Base-by-base conservation (phyloP, 2,113 vertebrate species). In the Scomber colias region DNA sequence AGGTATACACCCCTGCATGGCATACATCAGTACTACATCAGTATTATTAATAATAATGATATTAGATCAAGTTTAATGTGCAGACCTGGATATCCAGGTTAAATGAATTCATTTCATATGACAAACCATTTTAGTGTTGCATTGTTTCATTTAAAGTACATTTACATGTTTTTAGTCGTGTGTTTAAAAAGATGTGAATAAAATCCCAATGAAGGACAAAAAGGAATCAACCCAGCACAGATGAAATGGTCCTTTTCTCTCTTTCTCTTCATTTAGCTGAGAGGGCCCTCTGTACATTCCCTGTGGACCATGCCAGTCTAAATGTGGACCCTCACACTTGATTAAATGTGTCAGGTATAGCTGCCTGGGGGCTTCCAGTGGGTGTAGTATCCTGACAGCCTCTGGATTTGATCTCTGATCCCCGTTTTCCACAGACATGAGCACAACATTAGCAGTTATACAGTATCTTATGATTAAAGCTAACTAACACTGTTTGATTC, bases 271-370 rank as follows among this genome's bases (percentile, higher is more conserved):
- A 82, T 87, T 87, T 89, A 81, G 68, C 86, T 71, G 78, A 66
- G 67, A 84, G 84, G 85, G 83, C 76, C 71, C 77, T 81, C 63
- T 53, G 35, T 79, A 49, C 55, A 17, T 51, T 83, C 87, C 89
- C 89, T 55, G 77, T 71, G 82, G 92, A 81, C 77, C 63, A 19
- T 61, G 81, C 70, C 86, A 89, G 90, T 91, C 90, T 88, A 84
- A 91, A 87, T 79, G 80, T 87, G 79, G 83, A 88, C 83, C 87
- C 75, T 87, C 87, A 80, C 75, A 76, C 89, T 91, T 91, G 85
- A 94, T 93, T 91, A 91, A 90, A 94, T 88, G 85, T 93, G 90
- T 92, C 91, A 89, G 91, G 83, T 82, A 83, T 71, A 67, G 75
- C 72, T 72, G 90, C 89, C 89, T 70, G 73, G 77, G 83, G 89